A percentile compares a stretch with the other conserved stretches of the same genome.
These are phyloP conservation scores for Drosophila bunnanda DNA, from an alignment of 2,888 invertebrate species.

Conservation along the genomic window DNA sequence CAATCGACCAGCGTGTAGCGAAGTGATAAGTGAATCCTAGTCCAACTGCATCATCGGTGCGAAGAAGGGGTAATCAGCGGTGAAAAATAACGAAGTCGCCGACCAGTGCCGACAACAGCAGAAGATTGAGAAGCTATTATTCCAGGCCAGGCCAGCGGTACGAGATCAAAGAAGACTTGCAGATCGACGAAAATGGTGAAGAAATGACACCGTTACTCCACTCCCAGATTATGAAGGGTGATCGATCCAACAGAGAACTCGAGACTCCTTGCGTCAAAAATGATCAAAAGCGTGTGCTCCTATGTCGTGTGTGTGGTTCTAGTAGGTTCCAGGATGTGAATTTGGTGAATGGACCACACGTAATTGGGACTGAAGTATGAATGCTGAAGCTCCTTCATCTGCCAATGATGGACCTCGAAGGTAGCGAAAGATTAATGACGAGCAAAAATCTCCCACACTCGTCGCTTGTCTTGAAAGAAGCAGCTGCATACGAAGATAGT, in stretches of 20 bases:
- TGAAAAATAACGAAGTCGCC: conserved; percentile 4
- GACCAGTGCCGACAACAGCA: conserved; percentile 9
- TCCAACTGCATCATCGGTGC: conserved; percentile 24
- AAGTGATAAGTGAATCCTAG: conserved; percentile 14
- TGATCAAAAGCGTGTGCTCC: conserved; percentile 23
- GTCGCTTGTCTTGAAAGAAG: background rate
- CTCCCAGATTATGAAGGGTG: conserved; percentile 11
- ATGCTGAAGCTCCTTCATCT: conserved; percentile 2
- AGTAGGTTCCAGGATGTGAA: conserved; percentile 13
- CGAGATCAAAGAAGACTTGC: conserved; percentile 9
- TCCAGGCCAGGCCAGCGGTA: conserved; percentile 17
- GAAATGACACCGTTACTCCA: conserved; percentile 30
- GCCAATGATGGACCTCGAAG: conserved; percentile 3
- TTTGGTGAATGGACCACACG: conserved; percentile 1
- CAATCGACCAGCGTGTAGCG: conserved; percentile 14
- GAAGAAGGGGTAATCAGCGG: conserved; percentile 2
- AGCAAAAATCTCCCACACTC: background rate
- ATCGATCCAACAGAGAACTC: conserved; percentile 12
- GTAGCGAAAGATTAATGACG: conserved; percentile 3
- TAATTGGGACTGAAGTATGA: conserved; percentile 13
- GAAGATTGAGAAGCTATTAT: conserved; percentile 6
- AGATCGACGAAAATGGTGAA: conserved; percentile 24
- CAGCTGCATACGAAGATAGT: conserved; percentile 1
- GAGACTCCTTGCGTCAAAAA: conserved; percentile 12
- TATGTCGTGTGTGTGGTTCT: conserved; percentile 9